phyloP scores from a whole-genome alignment of 2,797 vertebrate genomes.

The Cossypha niveicapilla region DNA sequence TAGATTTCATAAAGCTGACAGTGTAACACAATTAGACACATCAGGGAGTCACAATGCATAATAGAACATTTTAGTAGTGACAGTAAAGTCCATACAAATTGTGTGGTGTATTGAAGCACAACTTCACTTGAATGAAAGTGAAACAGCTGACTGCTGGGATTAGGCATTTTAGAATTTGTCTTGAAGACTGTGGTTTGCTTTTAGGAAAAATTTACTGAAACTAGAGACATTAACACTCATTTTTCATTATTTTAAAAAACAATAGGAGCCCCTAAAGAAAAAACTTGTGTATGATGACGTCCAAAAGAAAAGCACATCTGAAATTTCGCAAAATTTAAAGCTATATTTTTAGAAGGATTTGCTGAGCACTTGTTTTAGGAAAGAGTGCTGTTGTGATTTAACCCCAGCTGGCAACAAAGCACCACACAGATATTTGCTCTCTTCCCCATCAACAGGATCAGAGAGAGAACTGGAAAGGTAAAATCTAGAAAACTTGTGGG shows the following conservation, averaged over 20 bases:
- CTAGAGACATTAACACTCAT: neutral
- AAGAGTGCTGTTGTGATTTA: neutral
- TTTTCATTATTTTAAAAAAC: neutral
- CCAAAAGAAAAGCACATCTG: fast-evolving
- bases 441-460: neutral
- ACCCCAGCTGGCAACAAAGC: neutral
- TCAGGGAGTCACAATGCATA: conserved; percentile 58
- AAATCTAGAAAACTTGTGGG: neutral
- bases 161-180: neutral
- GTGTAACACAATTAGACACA: conserved; percentile 61
- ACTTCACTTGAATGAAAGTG: conserved; percentile 16
- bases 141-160: conserved; percentile 37
- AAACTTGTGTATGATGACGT: neutral
- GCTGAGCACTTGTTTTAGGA: neutral
- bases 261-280: neutral
- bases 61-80: conserved; percentile 37
- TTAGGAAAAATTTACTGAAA: neutral
- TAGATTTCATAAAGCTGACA: conserved; percentile 66
- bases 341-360: neutral
- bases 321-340: neutral
- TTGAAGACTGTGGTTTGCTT: neutral
- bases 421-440: neutral
- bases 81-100: conserved; percentile 35
- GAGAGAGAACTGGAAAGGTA: neutral
- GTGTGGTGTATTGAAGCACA: neutral